These are phyloP conservation scores for Masticophis lateralis DNA, from an alignment of 2,797 vertebrate species.

Conservation along the genomic window DNA sequence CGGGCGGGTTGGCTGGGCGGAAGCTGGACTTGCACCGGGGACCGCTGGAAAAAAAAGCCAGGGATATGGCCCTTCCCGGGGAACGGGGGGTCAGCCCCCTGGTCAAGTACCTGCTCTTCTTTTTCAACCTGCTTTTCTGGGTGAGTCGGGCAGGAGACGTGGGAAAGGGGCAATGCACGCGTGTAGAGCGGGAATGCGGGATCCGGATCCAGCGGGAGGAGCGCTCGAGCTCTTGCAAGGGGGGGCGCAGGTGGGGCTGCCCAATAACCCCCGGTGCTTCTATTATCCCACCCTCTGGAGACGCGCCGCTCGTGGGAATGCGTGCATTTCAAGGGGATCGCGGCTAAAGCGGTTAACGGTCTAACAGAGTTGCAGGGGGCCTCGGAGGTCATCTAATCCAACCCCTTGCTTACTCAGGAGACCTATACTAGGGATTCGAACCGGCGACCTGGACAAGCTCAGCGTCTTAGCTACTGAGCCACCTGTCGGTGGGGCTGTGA, in stretches of 20 bases:
- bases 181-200: accelerated
- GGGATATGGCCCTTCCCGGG: constrained; percentile 63
- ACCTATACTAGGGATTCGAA: too few species aligned
- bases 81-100: constrained; percentile 80
- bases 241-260: too few species aligned
- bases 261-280: background rate
- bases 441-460: too few species aligned
- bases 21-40: background rate
- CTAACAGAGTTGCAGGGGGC: too few species aligned
- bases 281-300: background rate
- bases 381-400: too few species aligned
- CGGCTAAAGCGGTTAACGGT: too few species aligned
- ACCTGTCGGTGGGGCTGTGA: background rate
- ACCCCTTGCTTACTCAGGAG: too few species aligned
- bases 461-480: too few species aligned
- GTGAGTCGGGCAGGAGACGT: constrained; percentile 70
- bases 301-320: background rate
- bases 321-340: background rate
- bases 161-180: too few species aligned
- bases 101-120: constrained; percentile 88
- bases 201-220: background rate
- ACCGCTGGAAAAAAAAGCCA: background rate
- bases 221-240: background rate
- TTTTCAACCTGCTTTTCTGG: constrained; percentile 90
- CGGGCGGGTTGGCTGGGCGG: background rate